Conservation (phyloP, 2,113 vertebrate species). For the Eulemur rufifrons region DNA sequence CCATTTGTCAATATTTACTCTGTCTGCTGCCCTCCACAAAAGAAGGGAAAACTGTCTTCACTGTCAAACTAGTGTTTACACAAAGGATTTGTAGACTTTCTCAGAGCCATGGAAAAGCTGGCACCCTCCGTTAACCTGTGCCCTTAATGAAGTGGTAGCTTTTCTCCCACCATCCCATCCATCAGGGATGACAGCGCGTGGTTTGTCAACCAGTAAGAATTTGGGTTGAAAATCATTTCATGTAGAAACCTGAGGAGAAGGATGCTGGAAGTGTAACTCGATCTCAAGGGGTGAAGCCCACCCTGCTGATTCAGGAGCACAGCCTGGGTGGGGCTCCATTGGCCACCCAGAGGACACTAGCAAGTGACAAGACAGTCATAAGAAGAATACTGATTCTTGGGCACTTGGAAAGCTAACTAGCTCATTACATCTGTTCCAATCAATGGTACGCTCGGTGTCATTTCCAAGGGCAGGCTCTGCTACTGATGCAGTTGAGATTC, state of each 20-base stretch:
- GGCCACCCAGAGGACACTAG: not conserved
- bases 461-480: not conserved
- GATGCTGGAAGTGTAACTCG: not conserved
- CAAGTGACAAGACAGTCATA: not conserved
- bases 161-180: conserved; percentile 41
- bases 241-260: not conserved
- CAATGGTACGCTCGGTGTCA: rapidly evolving
- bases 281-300: not conserved
- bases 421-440: not conserved
- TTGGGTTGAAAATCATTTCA: conserved; percentile 5
- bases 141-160: conserved; percentile 41
- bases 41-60: conserved; percentile 54
- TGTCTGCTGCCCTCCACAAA: conserved; percentile 58
- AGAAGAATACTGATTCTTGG: not conserved
- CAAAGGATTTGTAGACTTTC: conserved; percentile 64
- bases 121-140: conserved; percentile 51
- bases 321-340: rapidly evolving
- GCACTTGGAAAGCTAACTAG: not conserved
- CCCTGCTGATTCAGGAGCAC: not conserved
- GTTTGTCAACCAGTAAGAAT: conserved; percentile 14
- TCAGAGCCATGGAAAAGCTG: conserved; percentile 56
- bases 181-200: not conserved
- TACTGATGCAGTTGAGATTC: not conserved
- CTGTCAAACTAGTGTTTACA: conserved; percentile 67
- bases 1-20: conserved; percentile 71